Evolutionary conservation across 2,888 invertebrate genomes (phyloP).

Genomic region (Trichopria drosophilae): DNA sequence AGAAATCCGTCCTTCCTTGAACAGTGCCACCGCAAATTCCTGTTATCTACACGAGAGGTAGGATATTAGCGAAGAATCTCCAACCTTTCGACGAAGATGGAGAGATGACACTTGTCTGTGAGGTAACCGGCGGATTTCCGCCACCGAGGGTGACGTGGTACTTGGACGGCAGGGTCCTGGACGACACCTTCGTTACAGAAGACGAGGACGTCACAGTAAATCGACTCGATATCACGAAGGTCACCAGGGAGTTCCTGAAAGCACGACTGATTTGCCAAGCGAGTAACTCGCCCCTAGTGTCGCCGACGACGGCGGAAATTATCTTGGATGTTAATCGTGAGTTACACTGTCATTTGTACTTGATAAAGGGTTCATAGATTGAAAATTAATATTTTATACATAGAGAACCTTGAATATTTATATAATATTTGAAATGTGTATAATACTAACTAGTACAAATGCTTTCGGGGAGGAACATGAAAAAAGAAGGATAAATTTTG

Average conservation of each 20-base stretch:
- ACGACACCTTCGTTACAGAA: constrained; percentile 71
- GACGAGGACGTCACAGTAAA: constrained; percentile 78
- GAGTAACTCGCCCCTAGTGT: constrained; percentile 80
- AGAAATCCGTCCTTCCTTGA: constrained; percentile 9
- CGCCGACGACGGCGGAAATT: constrained; percentile 60
- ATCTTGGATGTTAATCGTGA: constrained; percentile 50
- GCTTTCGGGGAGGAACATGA: too few species aligned
- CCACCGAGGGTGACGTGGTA: constrained; percentile 81
- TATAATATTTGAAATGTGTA: too few species aligned
- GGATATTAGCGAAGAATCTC: constrained; percentile 41
- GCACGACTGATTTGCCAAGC: constrained; percentile 84
- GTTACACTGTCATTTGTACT: too few species aligned
- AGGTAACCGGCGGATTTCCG: constrained; percentile 62
- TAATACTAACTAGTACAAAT: too few species aligned
- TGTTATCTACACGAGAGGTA: constrained; percentile 44
- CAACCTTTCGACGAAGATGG: constrained; percentile 50
- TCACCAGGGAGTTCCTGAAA: constrained; percentile 74
- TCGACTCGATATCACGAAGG: constrained; percentile 71
- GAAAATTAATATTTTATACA: too few species aligned
- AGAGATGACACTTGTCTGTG: constrained; percentile 46
- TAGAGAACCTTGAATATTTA: too few species aligned
- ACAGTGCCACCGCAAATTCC: constrained; percentile 50
- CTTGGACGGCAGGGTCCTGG: constrained; percentile 70
- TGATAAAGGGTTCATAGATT: too few species aligned
- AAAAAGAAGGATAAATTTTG: too few species aligned